Conservation (phyloP, 2,113 vertebrate species). For the Rostratula benghalensis region DNA sequence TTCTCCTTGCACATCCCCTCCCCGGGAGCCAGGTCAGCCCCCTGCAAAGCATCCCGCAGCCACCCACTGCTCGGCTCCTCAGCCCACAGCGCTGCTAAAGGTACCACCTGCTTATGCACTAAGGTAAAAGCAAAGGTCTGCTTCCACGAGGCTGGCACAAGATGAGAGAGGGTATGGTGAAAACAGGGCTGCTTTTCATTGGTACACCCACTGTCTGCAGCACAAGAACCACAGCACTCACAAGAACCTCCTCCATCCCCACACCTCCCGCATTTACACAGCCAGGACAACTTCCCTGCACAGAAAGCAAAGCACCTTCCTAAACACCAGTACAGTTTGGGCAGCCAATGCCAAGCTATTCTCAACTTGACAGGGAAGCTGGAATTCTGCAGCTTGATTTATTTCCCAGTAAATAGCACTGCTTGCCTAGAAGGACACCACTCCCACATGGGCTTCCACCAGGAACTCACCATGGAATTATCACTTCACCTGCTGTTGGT, state of each 20-base stretch:
- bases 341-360: neutral
- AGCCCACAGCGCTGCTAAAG: neutral
- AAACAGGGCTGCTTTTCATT: neutral
- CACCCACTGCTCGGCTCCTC: no score
- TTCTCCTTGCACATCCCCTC: no score
- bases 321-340: neutral
- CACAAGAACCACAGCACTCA: fast-evolving
- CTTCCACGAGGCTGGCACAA: neutral
- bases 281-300: neutral
- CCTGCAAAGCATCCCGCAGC: fast-evolving
- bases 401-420: neutral
- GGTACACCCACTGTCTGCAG: neutral
- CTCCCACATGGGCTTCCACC: neutral
- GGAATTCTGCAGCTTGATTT: neutral
- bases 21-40: fast-evolving
- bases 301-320: neutral
- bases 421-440: neutral
- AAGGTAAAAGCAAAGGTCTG: neutral
- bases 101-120: neutral
- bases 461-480: neutral
- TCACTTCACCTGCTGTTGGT: neutral
- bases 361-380: neutral
- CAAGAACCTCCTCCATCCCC: neutral
- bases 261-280: neutral
- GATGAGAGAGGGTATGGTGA: neutral